A percentile compares a stretch with the other conserved stretches of the same genome.
phyloP scores from a whole-genome alignment of 2,113 vertebrate genomes.

The Andinoacara biseriatus region DNA sequence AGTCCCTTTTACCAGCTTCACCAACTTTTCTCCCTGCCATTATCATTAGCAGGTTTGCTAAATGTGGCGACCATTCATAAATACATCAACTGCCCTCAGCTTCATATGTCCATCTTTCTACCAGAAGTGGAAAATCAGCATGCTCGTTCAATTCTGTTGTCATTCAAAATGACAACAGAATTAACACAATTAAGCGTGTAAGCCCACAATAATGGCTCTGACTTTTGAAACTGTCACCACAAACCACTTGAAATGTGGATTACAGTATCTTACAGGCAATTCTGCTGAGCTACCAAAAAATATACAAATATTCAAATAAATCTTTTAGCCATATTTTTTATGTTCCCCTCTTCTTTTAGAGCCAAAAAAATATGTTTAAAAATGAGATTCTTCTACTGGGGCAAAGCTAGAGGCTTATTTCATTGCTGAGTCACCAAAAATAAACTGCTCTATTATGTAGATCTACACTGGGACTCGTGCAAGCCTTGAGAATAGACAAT shows the following conservation, averaged over 20 bases:
- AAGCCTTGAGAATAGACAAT: slow-evolving; percentile 10
- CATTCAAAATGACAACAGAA: background rate
- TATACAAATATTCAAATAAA: background rate
- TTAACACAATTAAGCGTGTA: background rate
- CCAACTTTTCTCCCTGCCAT: background rate
- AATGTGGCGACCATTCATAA: slow-evolving; percentile 1
- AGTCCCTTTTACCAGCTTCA: slow-evolving; percentile 17
- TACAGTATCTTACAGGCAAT: background rate
- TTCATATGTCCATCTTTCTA: too few relatives aligned
- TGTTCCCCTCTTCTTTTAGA: background rate
- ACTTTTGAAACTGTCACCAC: background rate
- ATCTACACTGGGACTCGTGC: slow-evolving; percentile 15
- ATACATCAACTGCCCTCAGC: background rate
- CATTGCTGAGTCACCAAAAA: slow-evolving; percentile 24
- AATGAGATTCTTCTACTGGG: background rate
- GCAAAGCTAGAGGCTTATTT: slow-evolving; percentile 19
- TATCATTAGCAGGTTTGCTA: slow-evolving; percentile 1
- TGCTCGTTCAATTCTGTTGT: background rate
- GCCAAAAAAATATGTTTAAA: background rate
- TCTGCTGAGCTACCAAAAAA: slow-evolving; percentile 2
- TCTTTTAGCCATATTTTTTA: background rate
- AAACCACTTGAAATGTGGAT: background rate
- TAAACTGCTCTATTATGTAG: slow-evolving; percentile 17
- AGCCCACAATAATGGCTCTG: background rate
- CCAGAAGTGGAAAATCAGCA: background rate